Conservation (phyloP, 2,888 invertebrate species). For the Standfussiana lucernea region DNA sequence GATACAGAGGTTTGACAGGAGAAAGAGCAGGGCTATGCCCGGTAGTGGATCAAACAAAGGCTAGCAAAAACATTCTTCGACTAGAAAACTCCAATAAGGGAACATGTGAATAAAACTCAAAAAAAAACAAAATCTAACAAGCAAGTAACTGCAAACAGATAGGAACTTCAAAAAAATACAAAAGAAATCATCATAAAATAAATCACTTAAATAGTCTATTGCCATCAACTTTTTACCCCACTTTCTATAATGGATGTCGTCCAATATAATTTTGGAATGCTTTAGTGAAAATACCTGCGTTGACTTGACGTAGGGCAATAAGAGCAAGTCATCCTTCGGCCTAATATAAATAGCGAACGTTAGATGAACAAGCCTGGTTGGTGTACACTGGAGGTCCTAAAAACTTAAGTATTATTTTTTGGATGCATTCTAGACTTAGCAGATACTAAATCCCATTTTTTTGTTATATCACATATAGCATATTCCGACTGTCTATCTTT, state of each 20-base stretch:
- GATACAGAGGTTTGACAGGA: neutral
- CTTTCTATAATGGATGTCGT: constrained; percentile 80
- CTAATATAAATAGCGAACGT: constrained; percentile 81
- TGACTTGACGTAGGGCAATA: constrained; percentile 68
- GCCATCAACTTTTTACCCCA: constrained; percentile 67
- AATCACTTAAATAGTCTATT: constrained; percentile 63
- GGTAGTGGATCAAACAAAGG: neutral
- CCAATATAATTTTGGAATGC: constrained; percentile 80
- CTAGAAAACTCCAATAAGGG: no score
- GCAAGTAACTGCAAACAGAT: neutral
- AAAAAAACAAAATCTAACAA: neutral
- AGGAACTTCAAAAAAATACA: neutral
- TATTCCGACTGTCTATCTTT: neutral
- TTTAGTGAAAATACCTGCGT: constrained; percentile 73
- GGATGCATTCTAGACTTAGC: neutral
- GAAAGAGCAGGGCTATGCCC: neutral
- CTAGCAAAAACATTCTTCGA: neutral
- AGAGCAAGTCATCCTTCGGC: constrained; percentile 83
- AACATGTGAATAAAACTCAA: neutral
- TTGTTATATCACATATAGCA: neutral
- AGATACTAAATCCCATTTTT: neutral
- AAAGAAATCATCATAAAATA: constrained; percentile 48
- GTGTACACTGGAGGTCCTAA: constrained; percentile 57
- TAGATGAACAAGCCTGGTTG: constrained; percentile 52
- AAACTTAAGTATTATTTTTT: neutral